Evolutionary conservation across 1,140 invertebrate species (phyloP).

Genomic region (Panulirus ornatus): DNA sequence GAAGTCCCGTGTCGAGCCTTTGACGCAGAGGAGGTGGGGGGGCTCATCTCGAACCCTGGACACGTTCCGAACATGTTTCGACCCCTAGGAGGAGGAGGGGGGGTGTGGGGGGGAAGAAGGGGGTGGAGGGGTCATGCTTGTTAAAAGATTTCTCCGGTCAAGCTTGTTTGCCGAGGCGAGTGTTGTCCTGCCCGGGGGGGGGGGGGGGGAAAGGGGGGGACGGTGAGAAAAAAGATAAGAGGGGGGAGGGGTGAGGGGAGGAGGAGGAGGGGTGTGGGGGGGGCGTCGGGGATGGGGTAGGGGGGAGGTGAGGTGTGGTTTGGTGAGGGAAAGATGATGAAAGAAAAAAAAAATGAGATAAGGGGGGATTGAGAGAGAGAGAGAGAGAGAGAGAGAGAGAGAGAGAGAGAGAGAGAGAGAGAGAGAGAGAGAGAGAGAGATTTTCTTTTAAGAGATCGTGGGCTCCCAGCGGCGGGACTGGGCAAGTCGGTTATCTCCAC

Average conservation of each 20-base stretch:
- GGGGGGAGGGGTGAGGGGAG: background rate
- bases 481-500: background rate
- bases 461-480: background rate
- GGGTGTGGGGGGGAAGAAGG: too few species aligned
- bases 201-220: background rate
- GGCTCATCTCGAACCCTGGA: too few species aligned
- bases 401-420: slow-evolving; percentile 26
- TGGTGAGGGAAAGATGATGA: too few species aligned
- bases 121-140: too few species aligned
- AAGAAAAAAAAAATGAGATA: too few species aligned
- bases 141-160: too few species aligned
- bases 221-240: background rate
- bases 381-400: slow-evolving; percentile 22
- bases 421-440: slow-evolving; percentile 16
- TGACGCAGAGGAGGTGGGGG: too few species aligned
- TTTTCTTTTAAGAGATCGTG: too few species aligned
- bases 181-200: background rate
- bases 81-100: too few species aligned
- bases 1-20: too few species aligned
- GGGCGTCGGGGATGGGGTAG: background rate
- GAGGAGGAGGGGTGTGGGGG: background rate
- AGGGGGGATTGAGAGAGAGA: background rate
- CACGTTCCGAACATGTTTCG: too few species aligned
- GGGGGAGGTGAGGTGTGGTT: too few species aligned
- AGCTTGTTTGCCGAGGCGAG: background rate